phyloP scores from a whole-genome alignment of 2,888 invertebrate species.

The Pemphredon lugubris region DNA sequence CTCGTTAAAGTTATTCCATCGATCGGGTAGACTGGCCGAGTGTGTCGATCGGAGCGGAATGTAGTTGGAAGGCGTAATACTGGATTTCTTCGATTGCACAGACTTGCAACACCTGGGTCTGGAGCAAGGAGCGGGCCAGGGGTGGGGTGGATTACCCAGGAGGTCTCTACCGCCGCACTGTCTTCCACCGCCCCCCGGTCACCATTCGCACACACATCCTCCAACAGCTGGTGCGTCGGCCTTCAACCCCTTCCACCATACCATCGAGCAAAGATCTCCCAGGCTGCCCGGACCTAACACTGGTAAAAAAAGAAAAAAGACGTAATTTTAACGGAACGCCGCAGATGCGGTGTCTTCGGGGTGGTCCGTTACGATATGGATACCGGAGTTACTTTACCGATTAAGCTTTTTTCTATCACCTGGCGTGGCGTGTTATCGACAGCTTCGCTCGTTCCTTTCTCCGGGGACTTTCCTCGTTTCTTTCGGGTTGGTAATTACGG shows the following conservation, averaged over 20 bases:
- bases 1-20: no score
- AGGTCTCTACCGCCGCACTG: slow-evolving; percentile 78
- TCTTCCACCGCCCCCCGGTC: slow-evolving; percentile 79
- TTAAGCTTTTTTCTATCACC: no score
- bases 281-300: slow-evolving; percentile 71
- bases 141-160: slow-evolving; percentile 78
- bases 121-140: slow-evolving; percentile 77
- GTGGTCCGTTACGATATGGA: no score
- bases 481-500: no score
- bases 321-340: neutral
- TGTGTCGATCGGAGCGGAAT: no score
- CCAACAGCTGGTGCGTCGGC: slow-evolving; percentile 76
- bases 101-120: slow-evolving; percentile 78
- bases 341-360: no score
- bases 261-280: slow-evolving; percentile 78
- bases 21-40: no score
- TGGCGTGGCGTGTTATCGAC: no score
- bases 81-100: slow-evolving; percentile 66
- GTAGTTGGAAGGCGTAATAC: slow-evolving; percentile 45
- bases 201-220: slow-evolving; percentile 75
- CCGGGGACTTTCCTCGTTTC: no score
- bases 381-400: no score
- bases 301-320: slow-evolving; percentile 42
- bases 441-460: no score
- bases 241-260: slow-evolving; percentile 79